Evolutionary conservation across 2,888 invertebrate species (phyloP).

Genomic region (Meteorus colon): DNA sequence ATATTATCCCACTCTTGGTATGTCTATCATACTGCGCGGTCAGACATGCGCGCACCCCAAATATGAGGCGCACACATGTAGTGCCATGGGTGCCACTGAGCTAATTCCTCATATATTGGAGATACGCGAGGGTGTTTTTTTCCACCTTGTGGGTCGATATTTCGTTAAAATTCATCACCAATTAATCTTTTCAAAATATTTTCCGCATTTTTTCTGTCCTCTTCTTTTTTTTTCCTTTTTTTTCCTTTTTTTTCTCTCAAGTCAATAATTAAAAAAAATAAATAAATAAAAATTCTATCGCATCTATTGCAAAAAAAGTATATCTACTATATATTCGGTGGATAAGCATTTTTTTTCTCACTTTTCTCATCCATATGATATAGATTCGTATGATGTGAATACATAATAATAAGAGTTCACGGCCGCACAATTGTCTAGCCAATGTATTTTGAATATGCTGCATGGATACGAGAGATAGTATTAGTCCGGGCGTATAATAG

Average conservation of each 20-base stretch:
- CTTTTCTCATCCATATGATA: no score
- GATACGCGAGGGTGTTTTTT: background rate
- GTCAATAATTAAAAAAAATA: no score
- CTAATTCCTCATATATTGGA: background rate
- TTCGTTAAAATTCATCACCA: background rate
- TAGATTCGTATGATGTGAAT: no score
- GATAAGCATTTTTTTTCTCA: no score
- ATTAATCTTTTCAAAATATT: background rate
- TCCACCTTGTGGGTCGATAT: background rate
- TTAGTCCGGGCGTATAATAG: background rate
- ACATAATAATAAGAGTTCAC: background rate
- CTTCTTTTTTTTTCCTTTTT: no score
- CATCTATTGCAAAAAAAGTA: no score
- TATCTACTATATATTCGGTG: no score
- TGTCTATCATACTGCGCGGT: conserved; percentile 30
- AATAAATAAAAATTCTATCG: no score
- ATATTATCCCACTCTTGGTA: conserved; percentile 52
- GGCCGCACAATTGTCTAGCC: background rate
- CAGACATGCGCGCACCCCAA: conserved; percentile 38
- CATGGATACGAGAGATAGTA: background rate
- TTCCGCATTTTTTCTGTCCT: no score
- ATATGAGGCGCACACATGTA: background rate
- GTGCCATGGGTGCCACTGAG: conserved; percentile 1
- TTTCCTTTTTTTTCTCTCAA: no score
- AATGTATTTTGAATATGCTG: background rate